phyloP scores from a whole-genome alignment of 2,888 invertebrate genomes.

The Dasysyrphus albostriatus region DNA sequence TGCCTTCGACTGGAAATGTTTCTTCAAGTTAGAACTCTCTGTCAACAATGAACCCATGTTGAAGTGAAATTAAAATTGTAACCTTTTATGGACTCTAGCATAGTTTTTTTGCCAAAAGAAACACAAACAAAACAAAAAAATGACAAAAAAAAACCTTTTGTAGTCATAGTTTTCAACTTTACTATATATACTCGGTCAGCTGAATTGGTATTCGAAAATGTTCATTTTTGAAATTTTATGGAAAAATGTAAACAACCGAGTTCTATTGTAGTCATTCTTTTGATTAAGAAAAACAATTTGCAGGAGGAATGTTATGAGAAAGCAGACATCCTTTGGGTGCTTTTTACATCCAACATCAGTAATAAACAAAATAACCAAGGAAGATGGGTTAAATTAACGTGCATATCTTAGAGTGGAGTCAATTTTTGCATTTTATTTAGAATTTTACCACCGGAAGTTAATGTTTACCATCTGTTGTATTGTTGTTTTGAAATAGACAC shows the following conservation, averaged over 20 bases:
- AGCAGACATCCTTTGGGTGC: background rate
- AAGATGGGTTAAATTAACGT: too few species aligned
- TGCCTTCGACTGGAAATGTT: constrained; percentile 43
- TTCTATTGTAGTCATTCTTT: background rate
- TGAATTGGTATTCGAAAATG: background rate
- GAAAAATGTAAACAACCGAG: background rate
- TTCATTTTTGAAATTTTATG: constrained; percentile 20
- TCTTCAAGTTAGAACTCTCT: constrained; percentile 16
- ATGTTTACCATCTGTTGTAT: too few species aligned
- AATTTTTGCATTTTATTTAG: too few species aligned
- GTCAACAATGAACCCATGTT: constrained; percentile 23
- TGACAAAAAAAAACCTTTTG: constrained; percentile 8
- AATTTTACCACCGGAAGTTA: too few species aligned
- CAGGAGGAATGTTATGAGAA: background rate
- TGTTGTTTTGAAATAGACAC: too few species aligned
- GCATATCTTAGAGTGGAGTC: too few species aligned
- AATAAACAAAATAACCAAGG: too few species aligned
- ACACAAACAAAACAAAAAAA: too few species aligned
- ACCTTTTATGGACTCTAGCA: constrained; percentile 18
- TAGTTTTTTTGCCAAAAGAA: constrained; percentile 7
- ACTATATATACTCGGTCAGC: background rate
- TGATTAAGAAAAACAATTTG: constrained; percentile 1
- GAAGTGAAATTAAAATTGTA: constrained; percentile 25
- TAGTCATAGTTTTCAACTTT: background rate
- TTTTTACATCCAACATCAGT: too few species aligned